These are phyloP conservation scores for Noturus placidus DNA, from an alignment of 2,113 vertebrate species.

Conservation along the genomic window DNA sequence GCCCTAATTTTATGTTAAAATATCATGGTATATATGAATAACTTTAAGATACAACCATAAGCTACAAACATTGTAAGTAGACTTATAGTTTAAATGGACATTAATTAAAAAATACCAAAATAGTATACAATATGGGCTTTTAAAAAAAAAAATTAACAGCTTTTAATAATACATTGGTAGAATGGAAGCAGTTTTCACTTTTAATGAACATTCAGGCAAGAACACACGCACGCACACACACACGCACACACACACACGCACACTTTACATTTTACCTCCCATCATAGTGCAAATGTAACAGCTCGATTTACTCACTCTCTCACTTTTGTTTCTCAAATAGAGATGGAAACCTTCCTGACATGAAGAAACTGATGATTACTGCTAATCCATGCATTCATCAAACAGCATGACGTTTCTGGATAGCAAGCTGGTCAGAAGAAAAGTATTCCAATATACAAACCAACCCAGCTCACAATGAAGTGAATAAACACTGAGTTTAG, in stretches of 20 bases:
- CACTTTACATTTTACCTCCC: background rate
- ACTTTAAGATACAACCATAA: background rate
- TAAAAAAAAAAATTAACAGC: background rate
- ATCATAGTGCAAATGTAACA: background rate
- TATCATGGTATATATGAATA: background rate
- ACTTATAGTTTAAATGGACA: background rate
- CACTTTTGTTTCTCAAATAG: background rate
- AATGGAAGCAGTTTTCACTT: background rate
- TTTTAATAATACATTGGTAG: background rate
- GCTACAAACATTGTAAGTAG: background rate
- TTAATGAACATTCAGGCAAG: too few species aligned
- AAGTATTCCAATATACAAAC: background rate
- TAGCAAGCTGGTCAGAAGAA: background rate
- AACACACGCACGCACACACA: background rate
- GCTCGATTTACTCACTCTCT: background rate
- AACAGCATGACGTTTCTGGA: too few species aligned
- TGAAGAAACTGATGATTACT: background rate
- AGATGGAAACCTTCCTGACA: background rate
- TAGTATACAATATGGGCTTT: background rate
- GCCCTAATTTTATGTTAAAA: background rate
- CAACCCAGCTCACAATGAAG: background rate
- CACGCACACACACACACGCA: too few species aligned
- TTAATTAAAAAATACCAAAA: background rate
- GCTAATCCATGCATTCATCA: background rate
- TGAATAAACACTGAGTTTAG: fast-evolving